These are phyloP conservation scores for Archegozetes longisetosus DNA, from an alignment of 1,140 invertebrate genomes.

Conservation along the genomic window DNA sequence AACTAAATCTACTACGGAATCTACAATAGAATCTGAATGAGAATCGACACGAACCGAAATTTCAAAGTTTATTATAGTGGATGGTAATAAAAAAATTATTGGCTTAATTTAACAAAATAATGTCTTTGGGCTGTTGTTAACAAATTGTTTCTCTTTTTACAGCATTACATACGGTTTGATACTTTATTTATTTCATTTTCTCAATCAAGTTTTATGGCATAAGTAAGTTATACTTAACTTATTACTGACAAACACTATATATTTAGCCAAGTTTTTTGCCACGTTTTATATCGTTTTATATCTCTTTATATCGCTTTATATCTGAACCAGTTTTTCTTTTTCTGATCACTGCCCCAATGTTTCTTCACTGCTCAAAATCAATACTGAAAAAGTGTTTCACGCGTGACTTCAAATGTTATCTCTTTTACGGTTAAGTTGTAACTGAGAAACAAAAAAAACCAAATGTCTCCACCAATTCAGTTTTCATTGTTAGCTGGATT, in stretches of 20 bases:
- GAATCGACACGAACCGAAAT: too few species aligned
- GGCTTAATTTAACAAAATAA: too few species aligned
- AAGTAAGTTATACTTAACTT: not conserved
- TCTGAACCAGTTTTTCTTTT: not conserved
- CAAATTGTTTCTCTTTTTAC: too few species aligned
- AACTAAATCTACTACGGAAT: too few species aligned
- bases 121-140: too few species aligned
- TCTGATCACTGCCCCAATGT: not conserved
- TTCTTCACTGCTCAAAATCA: not conserved
- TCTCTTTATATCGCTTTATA: not conserved
- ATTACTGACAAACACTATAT: not conserved
- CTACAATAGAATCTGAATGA: too few species aligned
- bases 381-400: not conserved
- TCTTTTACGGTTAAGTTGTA: not conserved
- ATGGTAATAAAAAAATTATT: too few species aligned
- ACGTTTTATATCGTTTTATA: not conserved
- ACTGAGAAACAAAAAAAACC: not conserved
- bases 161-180: too few species aligned
- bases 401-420: not conserved
- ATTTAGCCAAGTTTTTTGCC: not conserved
- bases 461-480: too few species aligned
- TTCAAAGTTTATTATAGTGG: too few species aligned
- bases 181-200: not conserved
- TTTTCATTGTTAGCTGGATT: too few species aligned
- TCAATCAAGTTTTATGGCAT: not conserved